Percentiles rank a stretch among this genome's conserved stretches.
phyloP scores from a whole-genome alignment of 2,113 vertebrate genomes.

The Prunella himalayana region DNA sequence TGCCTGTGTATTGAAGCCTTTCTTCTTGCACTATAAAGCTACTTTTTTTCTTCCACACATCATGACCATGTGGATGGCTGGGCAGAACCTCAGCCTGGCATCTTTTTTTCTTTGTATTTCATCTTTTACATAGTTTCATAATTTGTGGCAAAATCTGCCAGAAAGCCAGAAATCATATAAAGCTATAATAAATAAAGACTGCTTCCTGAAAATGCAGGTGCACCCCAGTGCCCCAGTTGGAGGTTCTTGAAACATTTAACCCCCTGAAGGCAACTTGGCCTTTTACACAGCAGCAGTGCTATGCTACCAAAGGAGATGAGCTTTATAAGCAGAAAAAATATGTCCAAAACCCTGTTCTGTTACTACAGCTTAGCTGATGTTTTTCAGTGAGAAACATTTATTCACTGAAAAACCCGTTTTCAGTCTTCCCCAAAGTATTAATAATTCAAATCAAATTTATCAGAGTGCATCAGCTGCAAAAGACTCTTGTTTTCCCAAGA shows the following conservation, averaged over 20 bases:
- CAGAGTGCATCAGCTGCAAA: not conserved
- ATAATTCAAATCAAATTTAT: not conserved
- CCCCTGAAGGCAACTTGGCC: not conserved
- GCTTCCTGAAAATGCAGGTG: not conserved
- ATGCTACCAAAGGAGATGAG: not conserved
- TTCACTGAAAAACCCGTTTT: not conserved
- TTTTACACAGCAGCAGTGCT: not conserved
- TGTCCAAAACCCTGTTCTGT: not conserved
- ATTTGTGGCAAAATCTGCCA: not conserved
- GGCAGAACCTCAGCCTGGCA: not conserved
- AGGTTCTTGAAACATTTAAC: not conserved
- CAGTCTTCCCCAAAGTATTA: not conserved
- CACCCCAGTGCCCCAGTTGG: accelerated
- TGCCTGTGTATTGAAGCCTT: not conserved
- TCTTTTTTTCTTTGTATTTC: not conserved
- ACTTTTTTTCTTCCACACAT: not conserved
- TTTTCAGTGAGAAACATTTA: not conserved
- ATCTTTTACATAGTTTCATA: not conserved
- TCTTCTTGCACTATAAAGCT: not conserved
- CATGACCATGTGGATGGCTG: not conserved
- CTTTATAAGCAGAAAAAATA: not conserved
- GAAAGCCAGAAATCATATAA: not conserved
- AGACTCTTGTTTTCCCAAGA: not conserved
- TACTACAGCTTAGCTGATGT: not conserved
- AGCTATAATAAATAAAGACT: not conserved